These are phyloP conservation scores for Drosophila parabipectinata DNA, from an alignment of 1,140 invertebrate genomes.

Conservation along the genomic window DNA sequence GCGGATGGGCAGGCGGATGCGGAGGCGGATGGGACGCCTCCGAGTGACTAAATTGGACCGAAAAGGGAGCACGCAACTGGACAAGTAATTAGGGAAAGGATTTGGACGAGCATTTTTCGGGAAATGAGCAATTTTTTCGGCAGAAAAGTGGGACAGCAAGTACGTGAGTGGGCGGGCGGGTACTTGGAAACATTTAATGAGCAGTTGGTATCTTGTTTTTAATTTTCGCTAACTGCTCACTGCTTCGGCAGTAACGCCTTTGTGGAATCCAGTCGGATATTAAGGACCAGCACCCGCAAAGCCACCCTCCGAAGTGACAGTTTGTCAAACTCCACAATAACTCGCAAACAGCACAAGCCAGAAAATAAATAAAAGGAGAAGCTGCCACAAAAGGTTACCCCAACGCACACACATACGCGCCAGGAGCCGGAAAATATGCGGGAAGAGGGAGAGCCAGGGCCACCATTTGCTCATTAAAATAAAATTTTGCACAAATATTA, in stretches of 20 bases:
- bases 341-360: constrained; percentile 24
- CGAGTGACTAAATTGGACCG: constrained; percentile 37
- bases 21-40: background rate
- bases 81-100: constrained; percentile 81
- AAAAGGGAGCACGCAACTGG: constrained; percentile 60
- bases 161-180: constrained; percentile 40
- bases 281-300: constrained; percentile 7
- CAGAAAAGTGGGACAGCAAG: constrained; percentile 53
- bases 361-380: constrained; percentile 43
- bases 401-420: background rate
- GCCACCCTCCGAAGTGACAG: constrained; percentile 51
- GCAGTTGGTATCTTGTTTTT: constrained; percentile 10
- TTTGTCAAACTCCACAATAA: constrained; percentile 66
- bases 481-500: constrained; percentile 77
- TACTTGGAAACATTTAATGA: constrained; percentile 5
- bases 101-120: constrained; percentile 41
- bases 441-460: constrained; percentile 19
- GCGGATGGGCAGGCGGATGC: constrained; percentile 18
- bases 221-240: constrained; percentile 19
- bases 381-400: constrained; percentile 44
- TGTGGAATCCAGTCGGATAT: background rate
- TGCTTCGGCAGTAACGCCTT: background rate
- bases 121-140: constrained; percentile 43
- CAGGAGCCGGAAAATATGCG: constrained; percentile 9
- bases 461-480: constrained; percentile 74